These are phyloP conservation scores for Emydura subglobosa DNA, from an alignment of 2,113 vertebrate species.

Conservation along the genomic window DNA sequence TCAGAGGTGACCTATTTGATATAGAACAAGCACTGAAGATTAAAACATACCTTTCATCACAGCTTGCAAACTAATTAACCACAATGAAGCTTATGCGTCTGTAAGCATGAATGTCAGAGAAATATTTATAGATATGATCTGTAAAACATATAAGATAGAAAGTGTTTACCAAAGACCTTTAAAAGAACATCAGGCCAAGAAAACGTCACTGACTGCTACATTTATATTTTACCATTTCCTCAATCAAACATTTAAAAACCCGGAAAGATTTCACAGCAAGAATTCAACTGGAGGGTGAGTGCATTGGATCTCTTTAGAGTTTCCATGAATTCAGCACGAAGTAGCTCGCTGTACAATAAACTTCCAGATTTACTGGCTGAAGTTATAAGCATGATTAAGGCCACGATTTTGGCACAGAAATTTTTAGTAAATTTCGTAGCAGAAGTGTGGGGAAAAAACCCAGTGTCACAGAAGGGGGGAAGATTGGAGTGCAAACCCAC, in stretches of 20 bases:
- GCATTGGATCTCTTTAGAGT: not conserved
- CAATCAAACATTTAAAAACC: not conserved
- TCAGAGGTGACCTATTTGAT: not conserved
- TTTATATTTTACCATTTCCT: not conserved
- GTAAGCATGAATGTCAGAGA: slow-evolving; percentile 16
- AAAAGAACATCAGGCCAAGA: not conserved
- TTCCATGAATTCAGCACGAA: not conserved
- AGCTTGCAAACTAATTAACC: slow-evolving; percentile 40
- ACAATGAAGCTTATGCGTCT: not conserved
- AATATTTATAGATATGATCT: slow-evolving; percentile 38
- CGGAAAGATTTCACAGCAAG: slow-evolving; percentile 9
- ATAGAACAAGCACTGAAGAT: slow-evolving; percentile 2
- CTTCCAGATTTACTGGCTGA: not conserved
- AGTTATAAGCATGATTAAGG: not conserved
- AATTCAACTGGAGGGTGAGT: slow-evolving; percentile 6
- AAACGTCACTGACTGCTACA: not conserved
- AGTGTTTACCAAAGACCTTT: slow-evolving; percentile 12
- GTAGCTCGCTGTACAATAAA: not conserved
- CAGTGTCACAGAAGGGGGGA: not conserved
- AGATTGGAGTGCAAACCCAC: not conserved
- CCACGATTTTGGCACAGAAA: not conserved
- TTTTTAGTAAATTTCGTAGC: not conserved
- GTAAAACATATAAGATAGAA: slow-evolving; percentile 33
- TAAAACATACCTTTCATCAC: slow-evolving; percentile 23
- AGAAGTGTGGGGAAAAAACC: not conserved